These are phyloP conservation scores for Stichopus chloronotus DNA, from an alignment of 35 echinoderm and acorn worm genomes.

Conservation along the genomic window DNA sequence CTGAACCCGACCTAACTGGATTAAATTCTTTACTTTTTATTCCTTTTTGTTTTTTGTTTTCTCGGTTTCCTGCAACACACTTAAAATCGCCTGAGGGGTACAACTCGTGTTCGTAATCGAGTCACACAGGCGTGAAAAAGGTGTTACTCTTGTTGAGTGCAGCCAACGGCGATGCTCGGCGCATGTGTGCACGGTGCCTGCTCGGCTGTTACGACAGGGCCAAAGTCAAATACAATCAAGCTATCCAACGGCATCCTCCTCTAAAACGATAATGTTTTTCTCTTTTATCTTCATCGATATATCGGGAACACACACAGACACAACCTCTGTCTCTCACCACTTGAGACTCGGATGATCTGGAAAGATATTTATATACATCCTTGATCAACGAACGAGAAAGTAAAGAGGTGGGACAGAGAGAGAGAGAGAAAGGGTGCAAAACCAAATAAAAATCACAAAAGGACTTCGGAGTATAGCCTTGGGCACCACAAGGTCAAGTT, in stretches of 20 bases:
- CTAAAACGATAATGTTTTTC: constrained; percentile 2
- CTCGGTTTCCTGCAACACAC: constrained; percentile 39
- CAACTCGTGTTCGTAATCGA: constrained; percentile 46
- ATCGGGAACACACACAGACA: background rate
- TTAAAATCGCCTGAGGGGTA: constrained; percentile 41
- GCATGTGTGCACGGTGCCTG: constrained; percentile 55
- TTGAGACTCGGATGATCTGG: no score
- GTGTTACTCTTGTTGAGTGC: constrained; percentile 56
- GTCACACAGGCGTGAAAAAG: constrained; percentile 62
- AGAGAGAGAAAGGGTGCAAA: no score
- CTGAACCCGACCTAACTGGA: constrained; percentile 39
- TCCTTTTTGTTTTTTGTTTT: background rate
- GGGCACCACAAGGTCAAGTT: constrained; percentile 4
- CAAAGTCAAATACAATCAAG: constrained; percentile 55
- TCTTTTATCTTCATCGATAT: background rate
- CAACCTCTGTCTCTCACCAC: no score
- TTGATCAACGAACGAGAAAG: background rate
- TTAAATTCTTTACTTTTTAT: constrained; percentile 49
- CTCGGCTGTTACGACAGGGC: constrained; percentile 39
- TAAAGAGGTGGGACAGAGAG: background rate
- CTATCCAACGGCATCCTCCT: background rate
- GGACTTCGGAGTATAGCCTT: background rate
- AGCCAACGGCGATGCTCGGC: constrained; percentile 32
- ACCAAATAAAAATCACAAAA: background rate
- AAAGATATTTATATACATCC: background rate